Conservation (phyloP, 2,888 invertebrate genomes). For the Onchidella celtica region DNA sequence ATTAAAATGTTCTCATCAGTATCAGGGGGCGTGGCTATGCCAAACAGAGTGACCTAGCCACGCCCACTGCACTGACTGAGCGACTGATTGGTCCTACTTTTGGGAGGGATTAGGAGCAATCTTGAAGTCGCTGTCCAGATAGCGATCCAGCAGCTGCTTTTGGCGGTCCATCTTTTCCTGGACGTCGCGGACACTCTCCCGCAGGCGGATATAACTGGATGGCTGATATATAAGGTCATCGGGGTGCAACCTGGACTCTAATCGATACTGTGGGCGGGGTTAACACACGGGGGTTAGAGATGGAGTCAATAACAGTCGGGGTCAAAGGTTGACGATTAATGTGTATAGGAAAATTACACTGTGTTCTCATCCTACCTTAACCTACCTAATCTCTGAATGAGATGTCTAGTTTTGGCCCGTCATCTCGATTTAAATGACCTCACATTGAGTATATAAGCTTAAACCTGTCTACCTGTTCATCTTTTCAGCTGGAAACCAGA, state of each 20-base stretch:
- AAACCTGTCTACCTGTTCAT: no score
- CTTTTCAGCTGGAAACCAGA: no score
- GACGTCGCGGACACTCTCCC: slow-evolving; percentile 64
- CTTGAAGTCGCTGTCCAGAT: slow-evolving; percentile 58
- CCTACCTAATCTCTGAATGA: no score
- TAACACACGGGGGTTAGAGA: no score
- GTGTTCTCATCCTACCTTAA: no score
- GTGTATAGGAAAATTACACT: no score
- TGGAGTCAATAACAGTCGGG: no score
- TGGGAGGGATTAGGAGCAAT: slow-evolving; percentile 15
- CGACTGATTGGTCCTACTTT: slow-evolving; percentile 31
- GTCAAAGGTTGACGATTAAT: no score
- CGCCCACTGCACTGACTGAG: neutral
- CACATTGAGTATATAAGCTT: no score
- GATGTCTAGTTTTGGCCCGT: no score
- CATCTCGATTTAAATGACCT: no score
- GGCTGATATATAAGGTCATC: slow-evolving; percentile 67
- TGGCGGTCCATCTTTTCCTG: slow-evolving; percentile 72
- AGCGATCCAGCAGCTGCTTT: slow-evolving; percentile 72
- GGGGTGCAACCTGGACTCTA: slow-evolving; percentile 66
- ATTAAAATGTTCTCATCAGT: no score
- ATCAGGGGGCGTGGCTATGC: neutral
- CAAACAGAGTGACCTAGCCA: neutral
- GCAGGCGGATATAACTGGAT: slow-evolving; percentile 63
- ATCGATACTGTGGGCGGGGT: slow-evolving; percentile 63